A percentile compares a stretch with the other conserved stretches of the same genome.
Conservation (phyloP, 2,113 vertebrate genomes). For the Urocynchramus pylzowi region DNA sequence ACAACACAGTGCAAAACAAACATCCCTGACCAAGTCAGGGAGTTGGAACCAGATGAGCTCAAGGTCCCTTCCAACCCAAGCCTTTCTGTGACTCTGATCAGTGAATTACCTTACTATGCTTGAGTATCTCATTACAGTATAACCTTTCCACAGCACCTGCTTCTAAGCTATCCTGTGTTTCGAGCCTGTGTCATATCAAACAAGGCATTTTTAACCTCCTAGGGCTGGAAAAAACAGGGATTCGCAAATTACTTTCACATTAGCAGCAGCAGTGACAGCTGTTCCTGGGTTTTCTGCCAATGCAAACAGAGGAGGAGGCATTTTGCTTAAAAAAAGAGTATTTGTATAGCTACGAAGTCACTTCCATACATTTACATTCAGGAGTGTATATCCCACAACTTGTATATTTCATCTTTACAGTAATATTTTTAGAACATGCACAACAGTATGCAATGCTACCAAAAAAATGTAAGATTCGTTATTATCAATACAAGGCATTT, state of each 20-base stretch:
- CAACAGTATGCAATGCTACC: neutral
- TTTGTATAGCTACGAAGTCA: neutral
- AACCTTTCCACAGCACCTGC: neutral
- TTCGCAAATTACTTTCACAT: neutral
- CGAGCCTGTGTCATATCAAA: neutral
- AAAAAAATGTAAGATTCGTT: neutral
- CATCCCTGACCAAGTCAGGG: neutral
- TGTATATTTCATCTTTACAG: neutral
- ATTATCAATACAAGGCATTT: neutral
- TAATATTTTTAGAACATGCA: neutral
- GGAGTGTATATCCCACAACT: neutral
- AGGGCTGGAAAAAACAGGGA: neutral
- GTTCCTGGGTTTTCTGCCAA: neutral
- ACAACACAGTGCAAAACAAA: neutral
- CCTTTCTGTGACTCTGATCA: neutral
- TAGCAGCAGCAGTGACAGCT: conserved; percentile 3
- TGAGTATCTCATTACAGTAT: neutral
- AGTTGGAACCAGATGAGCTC: neutral
- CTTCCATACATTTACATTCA: neutral
- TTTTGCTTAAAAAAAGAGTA: neutral
- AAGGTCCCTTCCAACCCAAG: neutral
- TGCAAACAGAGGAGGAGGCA: neutral
- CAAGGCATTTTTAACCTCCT: neutral
- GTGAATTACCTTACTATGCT: neutral
- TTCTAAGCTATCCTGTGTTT: neutral